Base-by-base conservation (phyloP, 2,888 invertebrate species). In the Scaptomyza reducta region DNA sequence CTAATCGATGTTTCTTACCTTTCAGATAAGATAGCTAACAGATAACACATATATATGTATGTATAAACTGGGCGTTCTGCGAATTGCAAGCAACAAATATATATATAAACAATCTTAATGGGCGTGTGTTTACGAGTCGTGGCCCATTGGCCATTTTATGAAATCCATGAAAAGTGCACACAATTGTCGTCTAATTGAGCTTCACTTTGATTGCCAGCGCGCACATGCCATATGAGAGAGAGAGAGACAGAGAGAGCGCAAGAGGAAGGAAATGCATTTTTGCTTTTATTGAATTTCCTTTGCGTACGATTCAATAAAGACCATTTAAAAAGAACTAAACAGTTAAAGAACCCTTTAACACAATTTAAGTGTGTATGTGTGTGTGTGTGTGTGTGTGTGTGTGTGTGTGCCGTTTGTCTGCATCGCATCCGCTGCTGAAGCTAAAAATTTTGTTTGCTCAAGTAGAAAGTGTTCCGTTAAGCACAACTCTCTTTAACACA, bases 271-370 rank as follows among this genome's bases (percentile, higher is more conserved):
- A 85, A 79, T 63, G 70, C 70, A 74, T 75, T 54, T 79, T 55
- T 61, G 57, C 57, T 50, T 67, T 82, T 56, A 82, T 85, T 85
- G 6, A 77, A 82, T 85, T 81, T 82, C 72, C 79, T 63, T 66
- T 61, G 57, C 55, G 25, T 44, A 9, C 46, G 31, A 70, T 44
- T 55, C 27, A 62, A 66, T 66, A 38, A 50, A 56, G 49, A 6
- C 47, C 47, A 47, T 49, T 53, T 40, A 55, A 41, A n/a, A 11
- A 10, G 11, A 38, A 18, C 35, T 40, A 25, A 50, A 33, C 25
- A 49, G 35, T 25, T 54, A 51, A 75, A 70, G n/a, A n/a, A n/a
- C n/a, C n/a, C n/a, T n/a, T n/a, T n/a, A n/a, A n/a, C n/a, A n/a
- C n/a, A n/a, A n/a, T n/a, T n/a, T n/a, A n/a, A n/a, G n/a, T n/a